Evolutionary conservation across 2,113 vertebrate species (phyloP).

Genomic region (Arizona elegans): DNA sequence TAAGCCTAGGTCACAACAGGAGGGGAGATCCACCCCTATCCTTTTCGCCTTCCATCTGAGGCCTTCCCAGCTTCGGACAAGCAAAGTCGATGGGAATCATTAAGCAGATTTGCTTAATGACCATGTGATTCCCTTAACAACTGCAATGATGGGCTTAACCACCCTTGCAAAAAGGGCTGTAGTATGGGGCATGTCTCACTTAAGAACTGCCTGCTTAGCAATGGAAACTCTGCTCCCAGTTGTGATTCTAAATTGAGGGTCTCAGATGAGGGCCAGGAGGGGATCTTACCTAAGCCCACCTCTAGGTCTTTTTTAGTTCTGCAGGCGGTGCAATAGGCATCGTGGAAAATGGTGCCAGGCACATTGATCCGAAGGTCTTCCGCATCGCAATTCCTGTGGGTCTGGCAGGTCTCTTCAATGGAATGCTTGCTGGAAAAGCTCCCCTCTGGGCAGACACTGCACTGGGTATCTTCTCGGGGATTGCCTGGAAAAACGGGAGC

Average conservation of each 20-base stretch:
- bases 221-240: too few relatives aligned
- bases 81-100: too few relatives aligned
- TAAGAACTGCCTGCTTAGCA: too few relatives aligned
- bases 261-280: neutral
- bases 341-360: slow-evolving; percentile 51
- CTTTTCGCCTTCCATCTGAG: too few relatives aligned
- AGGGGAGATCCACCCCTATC: too few relatives aligned
- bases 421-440: slow-evolving; percentile 63
- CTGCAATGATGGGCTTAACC: too few relatives aligned
- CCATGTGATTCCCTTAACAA: too few relatives aligned
- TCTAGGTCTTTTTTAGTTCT: fast-evolving
- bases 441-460: slow-evolving; percentile 38
- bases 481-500: slow-evolving; percentile 51
- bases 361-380: slow-evolving; percentile 57
- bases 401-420: slow-evolving; percentile 43
- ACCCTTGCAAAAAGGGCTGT: too few relatives aligned
- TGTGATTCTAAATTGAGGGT: neutral
- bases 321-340: slow-evolving; percentile 69
- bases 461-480: slow-evolving; percentile 56
- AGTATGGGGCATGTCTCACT: too few relatives aligned
- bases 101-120: too few relatives aligned
- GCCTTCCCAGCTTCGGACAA: too few relatives aligned
- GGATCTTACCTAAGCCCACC: slow-evolving; percentile 14
- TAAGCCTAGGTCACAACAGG: too few relatives aligned
- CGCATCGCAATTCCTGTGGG: slow-evolving; percentile 58